Percentiles rank a stretch among this genome's conserved stretches.
phyloP scores from a whole-genome alignment of 1,140 invertebrate species.

The Trichoplusia ni region DNA sequence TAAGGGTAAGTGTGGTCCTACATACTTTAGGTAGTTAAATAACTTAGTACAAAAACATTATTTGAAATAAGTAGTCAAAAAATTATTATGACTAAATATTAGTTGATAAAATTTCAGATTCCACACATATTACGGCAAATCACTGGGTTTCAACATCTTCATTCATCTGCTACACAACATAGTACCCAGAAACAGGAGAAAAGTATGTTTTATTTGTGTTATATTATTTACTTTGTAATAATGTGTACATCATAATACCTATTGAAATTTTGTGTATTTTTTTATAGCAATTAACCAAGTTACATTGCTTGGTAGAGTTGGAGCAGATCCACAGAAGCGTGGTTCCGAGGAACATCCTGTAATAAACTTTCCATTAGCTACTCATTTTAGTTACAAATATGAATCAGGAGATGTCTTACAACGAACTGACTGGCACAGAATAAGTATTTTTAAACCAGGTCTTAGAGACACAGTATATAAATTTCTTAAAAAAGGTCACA shows the following conservation, averaged over 20 bases:
- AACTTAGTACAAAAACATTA: no score
- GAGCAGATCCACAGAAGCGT: slow-evolving; percentile 91
- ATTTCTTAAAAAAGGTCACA: slow-evolving; percentile 93
- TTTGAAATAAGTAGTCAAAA: no score
- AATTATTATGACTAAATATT: no score
- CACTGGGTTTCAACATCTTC: slow-evolving; percentile 19
- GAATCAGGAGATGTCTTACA: slow-evolving; percentile 90
- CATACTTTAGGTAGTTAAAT: no score
- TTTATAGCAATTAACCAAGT: slow-evolving; percentile 92
- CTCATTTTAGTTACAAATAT: slow-evolving; percentile 92
- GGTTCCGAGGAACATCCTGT: slow-evolving; percentile 92
- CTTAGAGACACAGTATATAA: slow-evolving; percentile 90
- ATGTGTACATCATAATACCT: no score
- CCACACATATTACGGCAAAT: slow-evolving; percentile 4
- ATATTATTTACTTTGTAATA: no score
- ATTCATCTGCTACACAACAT: slow-evolving; percentile 25
- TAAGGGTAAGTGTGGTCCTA: no score
- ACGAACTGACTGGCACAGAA: slow-evolving; percentile 94
- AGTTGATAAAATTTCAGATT: no score
- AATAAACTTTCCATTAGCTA: slow-evolving; percentile 94
- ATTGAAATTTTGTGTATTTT: slow-evolving; percentile 70
- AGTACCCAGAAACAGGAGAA: slow-evolving; percentile 53
- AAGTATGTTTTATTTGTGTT: slow-evolving; percentile 53
- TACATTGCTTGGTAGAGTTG: slow-evolving; percentile 92
- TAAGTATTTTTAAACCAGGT: slow-evolving; percentile 93